A percentile compares a stretch with the other conserved stretches of the same genome.
Conservation (phyloP, 2,888 invertebrate genomes). For the Poecilus cupreus region DNA sequence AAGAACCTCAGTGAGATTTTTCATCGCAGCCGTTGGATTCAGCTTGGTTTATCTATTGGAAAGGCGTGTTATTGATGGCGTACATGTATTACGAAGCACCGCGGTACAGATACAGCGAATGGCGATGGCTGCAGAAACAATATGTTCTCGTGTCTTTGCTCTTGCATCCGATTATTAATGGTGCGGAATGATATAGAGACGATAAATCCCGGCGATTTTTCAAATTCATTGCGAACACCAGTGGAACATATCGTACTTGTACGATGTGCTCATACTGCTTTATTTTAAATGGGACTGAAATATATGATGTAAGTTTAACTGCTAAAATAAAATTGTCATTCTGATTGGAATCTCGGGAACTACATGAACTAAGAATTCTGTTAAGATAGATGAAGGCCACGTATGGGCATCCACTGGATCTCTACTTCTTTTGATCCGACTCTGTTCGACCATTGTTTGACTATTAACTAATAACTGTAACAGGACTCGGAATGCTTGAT, state of each 20-base stretch:
- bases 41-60: constrained; percentile 14
- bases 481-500: no score
- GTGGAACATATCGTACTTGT: not conserved
- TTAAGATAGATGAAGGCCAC: no score
- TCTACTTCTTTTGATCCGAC: no score
- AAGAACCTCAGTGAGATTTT: not conserved
- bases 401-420: no score
- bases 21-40: not conserved
- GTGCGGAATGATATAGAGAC: constrained; percentile 23
- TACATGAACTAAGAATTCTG: no score
- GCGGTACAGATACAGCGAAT: not conserved
- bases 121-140: constrained; percentile 5
- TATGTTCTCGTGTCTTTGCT: constrained; percentile 17
- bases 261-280: no score
- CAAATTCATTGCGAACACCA: not conserved
- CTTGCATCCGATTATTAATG: constrained; percentile 24
- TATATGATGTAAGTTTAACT: no score
- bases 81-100: not conserved
- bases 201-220: constrained; percentile 10
- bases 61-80: not conserved
- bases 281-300: no score
- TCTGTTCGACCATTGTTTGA: no score
- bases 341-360: no score
- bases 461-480: no score
- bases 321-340: no score